Evolutionary conservation across 2,113 vertebrate genomes (phyloP), one percentile per base, ranked within the genome.

Genomic region (Melanocharis versteri): DNA sequence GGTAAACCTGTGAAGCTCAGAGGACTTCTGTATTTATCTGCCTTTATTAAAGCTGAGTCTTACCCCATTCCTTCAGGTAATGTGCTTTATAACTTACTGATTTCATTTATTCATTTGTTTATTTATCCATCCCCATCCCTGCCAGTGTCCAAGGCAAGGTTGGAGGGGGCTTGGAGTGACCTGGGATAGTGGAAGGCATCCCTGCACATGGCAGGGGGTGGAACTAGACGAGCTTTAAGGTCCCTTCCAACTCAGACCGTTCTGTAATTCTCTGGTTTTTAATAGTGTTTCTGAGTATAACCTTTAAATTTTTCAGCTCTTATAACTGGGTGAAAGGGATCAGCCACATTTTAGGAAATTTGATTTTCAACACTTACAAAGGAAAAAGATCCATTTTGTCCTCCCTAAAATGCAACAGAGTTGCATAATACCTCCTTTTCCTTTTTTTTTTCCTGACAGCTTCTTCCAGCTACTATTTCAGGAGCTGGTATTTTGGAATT

Each of bases 151-250:
- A 7, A 68, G 60, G 31, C 19, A 10, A 10, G 27, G 19, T 0
- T 66, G 44, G 33, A 37, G 0, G 0, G 39, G 20, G 20, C 2
- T 31, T 75, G 70, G 21, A 35, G 21, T 27, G 11, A 0, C 17
- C n/a, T 31, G 40, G 30, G 1, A 3, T 7, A 1, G 20, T 22
- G 47, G 26, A 9, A 68, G 24, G 8, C 40, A 61, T 35, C 47
- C 40, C 26, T 69, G 47, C 13, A 1, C 39, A 2, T 5, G 39
- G 44, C 28, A 82, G 20, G 7, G 22, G 4, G 5, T 47, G 26
- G 17, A 17, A 61, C 1, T 0, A 15, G 18, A 1, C 15, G n/a
- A 2, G 4, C 2, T 48, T 61, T 33, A 15, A 23, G 21, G 62
- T 37, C 14, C 8, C 5, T 47, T n/a, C 40, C 40, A 19, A 3